phyloP scores from a whole-genome alignment of 2,797 vertebrate species.

The Schizopygopsis malacanthus region DNA sequence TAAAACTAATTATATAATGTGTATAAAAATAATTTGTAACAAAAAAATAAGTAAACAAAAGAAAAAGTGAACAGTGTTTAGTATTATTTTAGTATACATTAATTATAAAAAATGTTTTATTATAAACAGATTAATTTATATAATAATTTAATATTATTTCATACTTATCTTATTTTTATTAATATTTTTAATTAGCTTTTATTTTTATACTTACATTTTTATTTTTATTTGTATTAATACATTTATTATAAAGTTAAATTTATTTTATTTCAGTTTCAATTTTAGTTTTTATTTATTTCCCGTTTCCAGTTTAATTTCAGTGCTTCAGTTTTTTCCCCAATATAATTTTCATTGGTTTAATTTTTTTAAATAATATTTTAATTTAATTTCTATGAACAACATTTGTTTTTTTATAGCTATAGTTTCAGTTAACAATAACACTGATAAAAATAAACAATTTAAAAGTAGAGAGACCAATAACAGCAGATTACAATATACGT shows the following conservation, averaged over 20 bases:
- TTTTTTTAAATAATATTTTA: neutral
- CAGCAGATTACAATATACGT: neutral
- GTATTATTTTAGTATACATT: neutral
- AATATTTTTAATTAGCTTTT: neutral
- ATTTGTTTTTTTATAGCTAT: neutral
- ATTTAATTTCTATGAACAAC: neutral
- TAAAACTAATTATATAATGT: neutral
- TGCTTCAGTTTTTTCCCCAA: neutral
- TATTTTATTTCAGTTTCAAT: neutral
- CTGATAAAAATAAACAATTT: neutral
- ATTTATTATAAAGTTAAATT: too few species aligned
- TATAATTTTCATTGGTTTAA: too few species aligned
- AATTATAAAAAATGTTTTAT: neutral
- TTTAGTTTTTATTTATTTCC: neutral
- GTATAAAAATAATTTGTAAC: neutral
- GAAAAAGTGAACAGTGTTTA: neutral
- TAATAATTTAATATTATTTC: neutral
- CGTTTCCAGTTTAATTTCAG: neutral
- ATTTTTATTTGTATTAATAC: too few species aligned
- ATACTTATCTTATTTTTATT: neutral
- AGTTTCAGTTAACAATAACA: neutral
- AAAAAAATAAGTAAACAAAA: neutral
- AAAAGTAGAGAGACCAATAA: too few species aligned
- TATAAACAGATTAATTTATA: neutral
- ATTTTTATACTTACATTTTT: neutral